Evolutionary conservation across 2,797 vertebrate species (phyloP), one percentile per base, ranked within the genome.

Genomic region (Decapterus maruadsi): DNA sequence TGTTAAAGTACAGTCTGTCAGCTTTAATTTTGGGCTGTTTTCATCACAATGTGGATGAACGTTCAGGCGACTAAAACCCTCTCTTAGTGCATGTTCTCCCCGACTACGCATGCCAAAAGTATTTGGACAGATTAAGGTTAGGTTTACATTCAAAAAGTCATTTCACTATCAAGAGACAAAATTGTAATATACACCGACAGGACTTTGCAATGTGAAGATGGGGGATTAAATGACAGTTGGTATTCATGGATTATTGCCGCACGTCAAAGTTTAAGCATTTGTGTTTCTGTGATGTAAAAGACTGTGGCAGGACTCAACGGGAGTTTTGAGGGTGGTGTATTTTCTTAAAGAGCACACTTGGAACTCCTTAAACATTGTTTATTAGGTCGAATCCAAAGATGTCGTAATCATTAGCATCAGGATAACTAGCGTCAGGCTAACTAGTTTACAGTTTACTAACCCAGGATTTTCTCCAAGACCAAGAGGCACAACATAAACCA

Each of bases 1-100:
- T 46, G 83, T 82, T 77, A 58, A 75, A 87, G 83, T 81, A 48
- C 77, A 83, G 83, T 80, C 81, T 86, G 82, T 84, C 91, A 65
- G 79, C 68, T 86, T 87, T 81, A 51, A 82, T 86, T 84, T 58
- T 1, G 58, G 66, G 38, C 8, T 55, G 67, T 86, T 86, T 87
- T 81, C 71, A 80, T 90, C 81, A 78, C 34, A 75, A 67, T 57
- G 64, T 36, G 53, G 69, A 85, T 72, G 64, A 86, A 79, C 60
- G 61, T 14, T 60, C 50, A 14, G 53, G 48, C 72, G 70, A 71
- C 67, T 50, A 68, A 85, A 82, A 72, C 64, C 53, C 26, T 43
- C 51, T 58, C 69, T 77, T 46, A 62, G 55, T 17, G 58, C 65
- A 56, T 82, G 76, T 67, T 75, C 64, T 57, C 31, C 10, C 4